A percentile compares a stretch with the other conserved stretches of the same genome.
These are phyloP conservation scores for Ctenicera cuprea DNA, from an alignment of 2,888 invertebrate genomes.

Conservation along the genomic window DNA sequence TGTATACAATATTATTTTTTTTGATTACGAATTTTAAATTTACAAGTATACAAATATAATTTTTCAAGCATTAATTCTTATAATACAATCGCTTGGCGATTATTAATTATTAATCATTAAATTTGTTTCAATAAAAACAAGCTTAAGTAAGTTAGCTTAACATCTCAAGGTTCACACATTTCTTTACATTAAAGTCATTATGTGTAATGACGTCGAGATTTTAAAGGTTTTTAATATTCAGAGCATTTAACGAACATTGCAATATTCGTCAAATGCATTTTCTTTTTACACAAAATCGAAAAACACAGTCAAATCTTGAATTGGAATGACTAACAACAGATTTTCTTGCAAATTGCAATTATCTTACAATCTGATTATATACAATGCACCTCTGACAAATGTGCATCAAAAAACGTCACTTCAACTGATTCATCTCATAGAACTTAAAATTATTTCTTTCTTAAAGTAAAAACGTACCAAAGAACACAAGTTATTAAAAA, in stretches of 20 bases:
- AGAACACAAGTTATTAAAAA: too few relatives aligned
- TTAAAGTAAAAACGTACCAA: neutral
- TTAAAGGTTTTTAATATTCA: constrained; percentile 10
- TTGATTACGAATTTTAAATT: neutral
- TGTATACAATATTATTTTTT: neutral
- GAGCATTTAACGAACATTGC: neutral
- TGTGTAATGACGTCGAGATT: constrained; percentile 1
- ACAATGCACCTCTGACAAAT: constrained; percentile 27
- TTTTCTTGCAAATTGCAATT: constrained; percentile 1
- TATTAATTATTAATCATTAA: constrained; percentile 7
- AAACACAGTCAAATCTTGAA: constrained; percentile 25
- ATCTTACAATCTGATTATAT: constrained; percentile 43
- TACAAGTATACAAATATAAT: constrained; percentile 10
- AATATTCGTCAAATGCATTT: constrained; percentile 3
- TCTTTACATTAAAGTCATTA: constrained; percentile 20
- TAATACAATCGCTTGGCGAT: constrained; percentile 33
- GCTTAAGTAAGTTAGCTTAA: constrained; percentile 17
- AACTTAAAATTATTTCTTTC: neutral
- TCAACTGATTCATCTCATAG: constrained; percentile 28
- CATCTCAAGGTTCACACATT: constrained; percentile 33
- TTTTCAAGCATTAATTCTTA: neutral
- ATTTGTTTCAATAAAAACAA: constrained; percentile 36
- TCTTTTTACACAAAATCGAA: constrained; percentile 13
- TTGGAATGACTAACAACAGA: constrained; percentile 18
- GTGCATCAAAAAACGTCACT: constrained; percentile 21